phyloP scores from a whole-genome alignment of 2,113 vertebrate genomes.

The Orthonyx spaldingii region DNA sequence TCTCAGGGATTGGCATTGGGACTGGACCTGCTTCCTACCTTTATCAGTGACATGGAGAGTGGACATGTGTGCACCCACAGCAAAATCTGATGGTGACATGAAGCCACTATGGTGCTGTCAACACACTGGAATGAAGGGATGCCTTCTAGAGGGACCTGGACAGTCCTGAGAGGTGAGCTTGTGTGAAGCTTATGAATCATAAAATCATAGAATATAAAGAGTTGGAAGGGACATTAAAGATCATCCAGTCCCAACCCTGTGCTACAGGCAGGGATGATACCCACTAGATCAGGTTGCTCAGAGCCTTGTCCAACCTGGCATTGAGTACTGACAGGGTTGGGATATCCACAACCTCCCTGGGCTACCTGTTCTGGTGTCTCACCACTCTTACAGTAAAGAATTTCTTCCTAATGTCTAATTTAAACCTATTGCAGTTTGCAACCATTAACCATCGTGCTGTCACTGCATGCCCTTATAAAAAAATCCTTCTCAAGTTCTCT shows the following conservation, averaged over 20 bases:
- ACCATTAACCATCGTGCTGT: not conserved
- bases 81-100: not conserved
- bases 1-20: not conserved
- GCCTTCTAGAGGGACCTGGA: not conserved
- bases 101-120: not conserved
- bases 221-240: not conserved
- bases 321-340: not conserved
- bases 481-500: not conserved
- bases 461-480: not conserved
- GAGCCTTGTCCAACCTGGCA: not conserved
- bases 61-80: not conserved
- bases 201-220: not conserved
- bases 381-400: not conserved
- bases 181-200: not conserved
- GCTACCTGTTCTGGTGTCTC: not conserved
- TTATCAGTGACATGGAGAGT: rapidly evolving
- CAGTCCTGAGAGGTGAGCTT: not conserved
- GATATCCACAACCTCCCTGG: not conserved
- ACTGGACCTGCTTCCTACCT: not conserved
- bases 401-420: not conserved
- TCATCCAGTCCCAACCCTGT: too few relatives aligned
- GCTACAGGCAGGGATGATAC: too few relatives aligned
- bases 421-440: not conserved
- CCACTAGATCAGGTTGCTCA: not conserved
- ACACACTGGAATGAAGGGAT: not conserved